Evolutionary conservation across 2,888 invertebrate species (phyloP).

Genomic region (Maniola hyperantus): DNA sequence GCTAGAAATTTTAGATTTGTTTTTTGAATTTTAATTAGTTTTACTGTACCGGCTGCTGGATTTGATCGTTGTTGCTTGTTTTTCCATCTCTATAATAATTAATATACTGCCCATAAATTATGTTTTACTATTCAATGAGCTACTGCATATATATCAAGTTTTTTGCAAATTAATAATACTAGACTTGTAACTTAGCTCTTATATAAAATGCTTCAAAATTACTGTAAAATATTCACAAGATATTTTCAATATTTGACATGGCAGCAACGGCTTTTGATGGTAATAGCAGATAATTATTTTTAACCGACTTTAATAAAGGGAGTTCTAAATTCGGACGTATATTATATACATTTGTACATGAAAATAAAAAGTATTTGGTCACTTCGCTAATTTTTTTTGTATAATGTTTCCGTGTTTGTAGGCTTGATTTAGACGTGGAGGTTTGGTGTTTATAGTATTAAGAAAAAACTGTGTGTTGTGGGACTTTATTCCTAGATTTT

Average conservation of each 20-base stretch:
- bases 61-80: slow-evolving; percentile 11
- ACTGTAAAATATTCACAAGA: neutral
- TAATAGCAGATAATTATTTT: neutral
- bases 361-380: neutral
- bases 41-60: neutral
- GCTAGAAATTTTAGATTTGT: neutral
- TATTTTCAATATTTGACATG: neutral
- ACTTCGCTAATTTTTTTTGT: slow-evolving; percentile 9
- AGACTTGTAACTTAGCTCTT: neutral
- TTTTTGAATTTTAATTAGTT: slow-evolving; percentile 6
- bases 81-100: slow-evolving; percentile 1
- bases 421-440: slow-evolving; percentile 13
- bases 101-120: neutral
- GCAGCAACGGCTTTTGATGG: neutral
- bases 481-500: slow-evolving; percentile 13
- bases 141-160: neutral
- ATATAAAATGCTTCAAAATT: neutral
- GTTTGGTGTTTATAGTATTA: slow-evolving; percentile 8
- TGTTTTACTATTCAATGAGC: neutral
- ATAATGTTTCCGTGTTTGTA: slow-evolving; percentile 12
- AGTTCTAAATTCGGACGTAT: neutral
- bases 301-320: neutral
- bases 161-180: too few species aligned
- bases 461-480: slow-evolving; percentile 16
- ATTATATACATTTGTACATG: slow-evolving; percentile 8